phyloP scores from a whole-genome alignment of 2,888 invertebrate species.

The Operophtera brumata region DNA sequence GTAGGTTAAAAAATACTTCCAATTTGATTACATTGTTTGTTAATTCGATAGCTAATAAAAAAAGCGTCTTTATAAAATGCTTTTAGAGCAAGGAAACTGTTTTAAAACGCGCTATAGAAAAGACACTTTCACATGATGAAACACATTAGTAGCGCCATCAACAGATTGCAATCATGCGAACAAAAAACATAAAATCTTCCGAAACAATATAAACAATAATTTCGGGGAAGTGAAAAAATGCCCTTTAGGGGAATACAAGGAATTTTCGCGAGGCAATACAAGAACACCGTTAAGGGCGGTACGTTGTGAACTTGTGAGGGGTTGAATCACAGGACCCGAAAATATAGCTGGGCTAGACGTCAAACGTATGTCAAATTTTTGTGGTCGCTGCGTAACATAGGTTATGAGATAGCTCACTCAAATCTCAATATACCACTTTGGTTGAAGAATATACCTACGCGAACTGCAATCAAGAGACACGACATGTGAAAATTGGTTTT shows the following conservation, averaged over 20 bases:
- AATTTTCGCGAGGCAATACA: conserved; percentile 47
- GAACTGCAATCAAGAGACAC: too few relatives aligned
- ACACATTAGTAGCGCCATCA: conserved; percentile 26
- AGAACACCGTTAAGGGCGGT: conserved; percentile 28
- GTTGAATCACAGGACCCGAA: neutral
- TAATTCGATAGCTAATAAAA: neutral
- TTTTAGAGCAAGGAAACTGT: conserved; percentile 3
- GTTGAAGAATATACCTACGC: too few relatives aligned
- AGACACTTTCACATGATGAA: neutral
- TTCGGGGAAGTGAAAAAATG: conserved; percentile 45
- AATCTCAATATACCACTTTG: too few relatives aligned
- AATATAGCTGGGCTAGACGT: neutral
- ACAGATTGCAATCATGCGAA: conserved; percentile 32
- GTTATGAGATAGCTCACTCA: too few relatives aligned
- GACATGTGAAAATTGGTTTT: too few relatives aligned
- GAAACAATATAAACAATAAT: conserved; percentile 37
- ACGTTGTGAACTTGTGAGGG: neutral
- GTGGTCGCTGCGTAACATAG: too few relatives aligned
- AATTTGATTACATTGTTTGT: too few relatives aligned
- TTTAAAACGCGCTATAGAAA: neutral
- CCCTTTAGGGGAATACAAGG: conserved; percentile 48
- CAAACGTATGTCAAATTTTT: neutral
- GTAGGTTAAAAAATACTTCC: too few relatives aligned
- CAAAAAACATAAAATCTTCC: conserved; percentile 32
- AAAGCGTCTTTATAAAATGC: too few relatives aligned